phyloP scores from a whole-genome alignment of 2,888 invertebrate genomes.

The Agrochola macilenta region DNA sequence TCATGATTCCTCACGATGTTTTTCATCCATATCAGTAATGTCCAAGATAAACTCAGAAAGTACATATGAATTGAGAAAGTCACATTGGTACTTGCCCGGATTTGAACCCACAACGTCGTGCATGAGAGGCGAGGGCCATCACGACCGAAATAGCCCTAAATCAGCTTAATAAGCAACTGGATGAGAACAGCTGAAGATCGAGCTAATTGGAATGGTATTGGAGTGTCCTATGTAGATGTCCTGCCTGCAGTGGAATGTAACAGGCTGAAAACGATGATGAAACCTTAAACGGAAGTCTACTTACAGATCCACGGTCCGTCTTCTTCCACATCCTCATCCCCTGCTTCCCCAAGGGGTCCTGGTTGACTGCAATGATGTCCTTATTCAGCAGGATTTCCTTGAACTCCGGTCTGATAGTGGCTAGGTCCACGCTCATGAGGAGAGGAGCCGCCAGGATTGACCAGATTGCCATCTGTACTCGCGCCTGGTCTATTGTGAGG shows the following conservation, averaged over 20 bases:
- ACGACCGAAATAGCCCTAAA: too few species aligned
- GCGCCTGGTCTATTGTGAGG: slow-evolving; percentile 91
- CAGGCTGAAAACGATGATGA: neutral
- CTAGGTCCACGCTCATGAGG: slow-evolving; percentile 92
- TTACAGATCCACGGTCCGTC: slow-evolving; percentile 46
- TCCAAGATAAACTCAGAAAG: too few species aligned
- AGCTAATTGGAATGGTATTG: neutral
- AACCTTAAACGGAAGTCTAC: neutral
- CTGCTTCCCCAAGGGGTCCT: slow-evolving; percentile 92
- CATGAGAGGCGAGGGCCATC: too few species aligned
- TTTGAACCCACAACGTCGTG: too few species aligned
- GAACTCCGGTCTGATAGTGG: slow-evolving; percentile 89
- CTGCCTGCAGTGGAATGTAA: neutral
- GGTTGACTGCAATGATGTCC: slow-evolving; percentile 92
- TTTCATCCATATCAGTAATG: too few species aligned
- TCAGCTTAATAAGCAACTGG: too few species aligned
- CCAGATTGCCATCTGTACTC: slow-evolving; percentile 94
- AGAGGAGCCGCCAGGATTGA: slow-evolving; percentile 92
- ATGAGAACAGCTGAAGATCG: neutral
- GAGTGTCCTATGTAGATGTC: neutral
- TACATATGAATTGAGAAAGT: too few species aligned
- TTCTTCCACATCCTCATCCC: slow-evolving; percentile 85
- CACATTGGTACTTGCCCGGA: too few species aligned
- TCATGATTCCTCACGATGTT: too few species aligned
- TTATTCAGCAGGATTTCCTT: slow-evolving; percentile 91